Base-by-base conservation (phyloP, 2,113 vertebrate species). In the Danionella cerebrum region DNA sequence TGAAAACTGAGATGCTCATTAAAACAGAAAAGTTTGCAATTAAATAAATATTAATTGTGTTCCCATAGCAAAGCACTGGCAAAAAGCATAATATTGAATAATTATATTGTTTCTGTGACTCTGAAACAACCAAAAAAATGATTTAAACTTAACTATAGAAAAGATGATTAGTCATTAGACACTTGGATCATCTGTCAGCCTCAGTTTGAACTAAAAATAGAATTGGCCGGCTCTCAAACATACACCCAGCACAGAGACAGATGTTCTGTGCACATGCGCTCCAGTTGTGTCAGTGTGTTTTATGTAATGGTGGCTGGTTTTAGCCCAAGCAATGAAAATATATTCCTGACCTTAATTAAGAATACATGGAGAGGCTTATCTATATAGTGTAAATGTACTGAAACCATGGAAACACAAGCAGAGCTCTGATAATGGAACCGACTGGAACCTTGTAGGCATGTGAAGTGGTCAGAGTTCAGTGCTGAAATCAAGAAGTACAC, bases 381-480 rank as follows among this genome's bases (percentile, higher is more conserved):
- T 24, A 72, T n/a, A n/a, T 22, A 21, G 55, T 47, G 38, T 45
- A 25, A 55, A 73, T 68, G 50, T 68, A 2, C 19, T 8, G 73
- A 73, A 84, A 82, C 78, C 78, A 83, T 83, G 72, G 79, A 73
- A 84, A 83, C 73, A 25, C 21, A 64, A 65, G 63, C 65, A 75
- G 18, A 59, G 67, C 69, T 73, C 67, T 58, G 48, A 27, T 10
- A 72, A 68, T 44, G 12, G 8, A 65, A 65, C 51, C 42, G 29
- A 58, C 21, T 60, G 11, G n/a, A 42, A 60, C 65, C n/a, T n/a
- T n/a, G n/a, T n/a, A n/a, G n/a, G n/a, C n/a, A n/a, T 48, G 39
- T 48, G 5, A 21, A 5, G 21, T 27, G 69, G 73, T 63, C 69
- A 63, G 62, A 63, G 69, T 71, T 71, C 64, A 71, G 13, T 4